These are phyloP conservation scores for Cyrtonyx montezumae DNA, from an alignment of 2,113 vertebrate species.

Conservation along the genomic window DNA sequence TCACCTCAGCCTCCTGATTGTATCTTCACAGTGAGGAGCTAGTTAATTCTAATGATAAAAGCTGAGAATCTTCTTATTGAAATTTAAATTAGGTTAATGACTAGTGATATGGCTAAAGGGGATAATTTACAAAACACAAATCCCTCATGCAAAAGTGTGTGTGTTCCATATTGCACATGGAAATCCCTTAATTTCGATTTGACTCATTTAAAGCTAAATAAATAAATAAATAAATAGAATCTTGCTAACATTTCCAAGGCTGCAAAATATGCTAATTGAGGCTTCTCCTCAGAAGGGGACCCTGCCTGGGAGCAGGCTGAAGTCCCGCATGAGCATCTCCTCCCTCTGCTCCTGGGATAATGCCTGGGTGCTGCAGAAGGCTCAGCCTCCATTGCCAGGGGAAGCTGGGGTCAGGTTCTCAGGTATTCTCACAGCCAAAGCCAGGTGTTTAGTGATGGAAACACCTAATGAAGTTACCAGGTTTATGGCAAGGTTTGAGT, in stretches of 20 bases:
- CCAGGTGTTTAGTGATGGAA: background rate
- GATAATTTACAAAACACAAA: conserved; percentile 56
- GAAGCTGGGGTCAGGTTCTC: background rate
- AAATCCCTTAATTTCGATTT: conserved; percentile 49
- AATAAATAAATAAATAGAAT: conserved; percentile 43
- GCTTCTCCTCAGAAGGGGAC: background rate
- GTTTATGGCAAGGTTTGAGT: background rate
- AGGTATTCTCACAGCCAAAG: background rate
- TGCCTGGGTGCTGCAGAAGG: background rate
- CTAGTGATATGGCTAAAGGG: conserved; percentile 44
- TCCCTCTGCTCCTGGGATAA: background rate
- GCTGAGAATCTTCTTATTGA: conserved; percentile 1
- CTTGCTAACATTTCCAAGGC: conserved; percentile 13
- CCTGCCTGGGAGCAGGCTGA: background rate
- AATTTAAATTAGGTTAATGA: conserved; percentile 64
- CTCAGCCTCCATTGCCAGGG: background rate
- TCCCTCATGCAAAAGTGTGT: conserved; percentile 22
- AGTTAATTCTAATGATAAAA: conserved; percentile 53
- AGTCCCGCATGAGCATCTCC: background rate
- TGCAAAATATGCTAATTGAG: background rate
- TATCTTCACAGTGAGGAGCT: conserved; percentile 35
- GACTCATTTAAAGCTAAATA: conserved; percentile 30
- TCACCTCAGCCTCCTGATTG: conserved; percentile 2
- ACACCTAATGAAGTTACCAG: background rate
- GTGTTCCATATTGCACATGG: background rate